Evolutionary conservation across 2,797 vertebrate genomes (phyloP).

Genomic region (Hipposideros larvatus): DNA sequence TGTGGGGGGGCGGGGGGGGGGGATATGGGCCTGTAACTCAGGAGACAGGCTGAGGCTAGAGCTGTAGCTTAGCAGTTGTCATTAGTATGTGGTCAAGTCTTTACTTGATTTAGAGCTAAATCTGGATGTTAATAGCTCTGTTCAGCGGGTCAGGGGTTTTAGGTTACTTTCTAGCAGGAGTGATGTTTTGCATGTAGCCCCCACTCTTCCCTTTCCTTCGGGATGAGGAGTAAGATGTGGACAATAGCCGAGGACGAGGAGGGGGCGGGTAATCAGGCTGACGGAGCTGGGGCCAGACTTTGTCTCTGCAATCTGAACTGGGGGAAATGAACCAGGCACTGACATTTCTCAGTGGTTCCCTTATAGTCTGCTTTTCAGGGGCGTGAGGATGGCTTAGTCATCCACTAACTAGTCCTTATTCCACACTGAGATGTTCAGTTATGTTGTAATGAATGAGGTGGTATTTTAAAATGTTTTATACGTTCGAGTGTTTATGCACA

Average conservation of each 20-base stretch:
- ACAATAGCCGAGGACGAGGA: too few species aligned
- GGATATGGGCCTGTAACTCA: neutral
- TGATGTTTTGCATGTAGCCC: neutral
- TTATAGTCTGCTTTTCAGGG: neutral
- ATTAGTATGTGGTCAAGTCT: neutral
- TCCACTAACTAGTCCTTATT: neutral
- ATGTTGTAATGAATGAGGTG: neutral
- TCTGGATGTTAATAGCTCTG: neutral
- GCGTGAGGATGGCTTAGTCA: neutral
- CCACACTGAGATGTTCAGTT: neutral
- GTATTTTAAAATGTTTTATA: too few species aligned
- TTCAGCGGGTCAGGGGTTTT: neutral
- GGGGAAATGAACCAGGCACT: accelerated
- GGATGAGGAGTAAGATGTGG: neutral
- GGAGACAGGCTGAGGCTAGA: neutral
- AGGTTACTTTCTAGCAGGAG: neutral
- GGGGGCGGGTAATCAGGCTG: too few species aligned
- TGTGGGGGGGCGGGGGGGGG: accelerated
- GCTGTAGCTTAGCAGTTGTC: neutral
- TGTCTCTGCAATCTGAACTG: neutral
- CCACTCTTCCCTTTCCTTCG: neutral
- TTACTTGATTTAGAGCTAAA: neutral
- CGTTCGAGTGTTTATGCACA: neutral
- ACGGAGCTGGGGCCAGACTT: neutral
- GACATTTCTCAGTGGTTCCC: neutral